Conservation (phyloP, 2,797 vertebrate species). For the Macroramphosus scolopax region DNA sequence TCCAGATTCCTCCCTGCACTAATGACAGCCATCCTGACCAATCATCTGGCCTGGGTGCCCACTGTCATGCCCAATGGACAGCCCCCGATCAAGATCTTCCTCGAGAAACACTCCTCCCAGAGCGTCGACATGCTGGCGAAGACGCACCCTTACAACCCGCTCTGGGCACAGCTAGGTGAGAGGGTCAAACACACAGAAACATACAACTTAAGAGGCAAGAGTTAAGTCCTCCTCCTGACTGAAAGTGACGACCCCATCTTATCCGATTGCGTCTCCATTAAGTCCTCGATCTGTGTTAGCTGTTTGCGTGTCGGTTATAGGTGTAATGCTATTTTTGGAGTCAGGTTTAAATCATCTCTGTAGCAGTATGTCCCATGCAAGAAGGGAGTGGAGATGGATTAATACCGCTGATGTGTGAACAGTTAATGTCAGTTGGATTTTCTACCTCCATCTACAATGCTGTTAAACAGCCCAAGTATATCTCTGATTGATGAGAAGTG, state of each 20-base stretch:
- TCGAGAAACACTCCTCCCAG: constrained; percentile 98
- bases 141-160: constrained; percentile 96
- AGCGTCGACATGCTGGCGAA: constrained; percentile 98
- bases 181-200: not conserved
- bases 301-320: not conserved
- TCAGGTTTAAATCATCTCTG: not conserved
- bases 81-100: constrained; percentile 95
- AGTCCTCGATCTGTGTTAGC: not conserved
- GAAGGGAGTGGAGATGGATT: not conserved
- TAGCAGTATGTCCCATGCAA: too few relatives aligned
- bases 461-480: too few relatives aligned
- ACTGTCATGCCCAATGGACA: constrained; percentile 99
- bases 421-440: not conserved
- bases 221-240: too few relatives aligned
- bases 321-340: not conserved
- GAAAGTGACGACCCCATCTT: too few relatives aligned
- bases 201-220: too few relatives aligned
- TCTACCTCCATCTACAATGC: not conserved
- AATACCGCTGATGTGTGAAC: not conserved
- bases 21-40: constrained; percentile 94
- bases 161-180: constrained; percentile 90
- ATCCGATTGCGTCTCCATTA: too few relatives aligned
- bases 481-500: not conserved
- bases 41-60: constrained; percentile 99
- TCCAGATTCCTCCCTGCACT: constrained; percentile 94